Percentiles rank a stretch among this genome's conserved stretches.
These are phyloP conservation scores for Rhadinocentrus ornatus DNA, from an alignment of 2,797 vertebrate species.

Conservation along the genomic window DNA sequence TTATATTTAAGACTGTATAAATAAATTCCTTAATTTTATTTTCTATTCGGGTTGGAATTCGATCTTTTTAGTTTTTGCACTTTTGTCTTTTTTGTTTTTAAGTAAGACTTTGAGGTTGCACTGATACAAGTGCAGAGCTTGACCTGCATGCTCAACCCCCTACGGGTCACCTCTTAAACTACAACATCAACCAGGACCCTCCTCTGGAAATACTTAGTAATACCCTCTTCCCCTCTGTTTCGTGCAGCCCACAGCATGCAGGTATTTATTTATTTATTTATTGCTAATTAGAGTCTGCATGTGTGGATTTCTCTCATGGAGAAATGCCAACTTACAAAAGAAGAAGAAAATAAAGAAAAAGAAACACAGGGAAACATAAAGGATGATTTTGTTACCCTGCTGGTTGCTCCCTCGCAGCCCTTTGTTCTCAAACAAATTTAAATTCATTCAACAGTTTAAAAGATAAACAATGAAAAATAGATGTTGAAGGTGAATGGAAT, in stretches of 20 bases:
- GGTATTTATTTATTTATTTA: constrained; percentile 48
- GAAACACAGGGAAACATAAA: constrained; percentile 41
- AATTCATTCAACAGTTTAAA: not conserved
- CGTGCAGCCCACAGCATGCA: constrained; percentile 52
- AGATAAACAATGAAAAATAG: no score
- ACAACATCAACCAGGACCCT: constrained; percentile 30
- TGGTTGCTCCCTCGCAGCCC: constrained; percentile 39
- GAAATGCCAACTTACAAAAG: constrained; percentile 21
- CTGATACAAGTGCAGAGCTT: constrained; percentile 39
- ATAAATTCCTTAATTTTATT: not conserved
- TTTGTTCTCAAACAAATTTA: constrained; percentile 32
- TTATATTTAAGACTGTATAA: not conserved
- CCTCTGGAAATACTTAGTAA: constrained; percentile 53
- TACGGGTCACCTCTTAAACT: constrained; percentile 44
- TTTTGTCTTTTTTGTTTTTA: not conserved
- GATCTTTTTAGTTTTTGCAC: not conserved
- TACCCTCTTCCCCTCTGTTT: constrained; percentile 6
- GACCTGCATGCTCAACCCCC: constrained; percentile 36
- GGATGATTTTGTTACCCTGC: constrained; percentile 43
- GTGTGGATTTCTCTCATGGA: constrained; percentile 50
- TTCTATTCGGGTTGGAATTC: not conserved
- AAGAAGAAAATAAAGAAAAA: constrained; percentile 4
- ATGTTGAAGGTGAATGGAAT: no score
- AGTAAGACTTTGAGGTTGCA: constrained; percentile 8
- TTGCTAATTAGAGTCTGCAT: constrained; percentile 68